Conservation (phyloP, 2,113 vertebrate genomes). For the Rhinopomastus cyanomelas region DNA sequence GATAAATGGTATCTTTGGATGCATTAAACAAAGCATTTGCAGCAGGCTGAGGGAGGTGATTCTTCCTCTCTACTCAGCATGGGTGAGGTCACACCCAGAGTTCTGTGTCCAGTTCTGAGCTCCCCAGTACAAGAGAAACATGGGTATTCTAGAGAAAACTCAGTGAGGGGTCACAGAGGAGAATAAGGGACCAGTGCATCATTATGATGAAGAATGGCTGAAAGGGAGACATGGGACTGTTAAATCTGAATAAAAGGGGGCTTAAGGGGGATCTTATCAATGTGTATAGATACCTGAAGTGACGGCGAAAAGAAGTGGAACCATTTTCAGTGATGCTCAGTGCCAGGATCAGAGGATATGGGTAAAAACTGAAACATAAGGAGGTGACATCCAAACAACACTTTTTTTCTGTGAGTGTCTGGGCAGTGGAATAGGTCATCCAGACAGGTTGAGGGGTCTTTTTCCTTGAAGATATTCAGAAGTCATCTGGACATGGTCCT, state of each 20-base stretch:
- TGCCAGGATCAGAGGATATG: background rate
- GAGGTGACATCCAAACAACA: background rate
- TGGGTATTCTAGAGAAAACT: background rate
- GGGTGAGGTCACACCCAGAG: background rate
- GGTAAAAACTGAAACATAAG: background rate
- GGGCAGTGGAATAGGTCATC: background rate
- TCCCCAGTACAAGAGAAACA: background rate
- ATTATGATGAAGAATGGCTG: background rate
- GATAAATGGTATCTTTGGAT: rapidly evolving
- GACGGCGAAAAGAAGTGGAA: background rate
- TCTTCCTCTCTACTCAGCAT: background rate
- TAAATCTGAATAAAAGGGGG: background rate
- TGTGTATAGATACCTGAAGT: background rate
- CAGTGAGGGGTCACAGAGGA: background rate
- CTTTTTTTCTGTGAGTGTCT: background rate
- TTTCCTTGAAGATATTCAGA: background rate
- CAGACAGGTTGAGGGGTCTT: background rate
- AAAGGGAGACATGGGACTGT: background rate
- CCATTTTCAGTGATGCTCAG: background rate
- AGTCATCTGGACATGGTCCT: background rate
- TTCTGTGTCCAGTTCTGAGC: background rate
- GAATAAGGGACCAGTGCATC: background rate
- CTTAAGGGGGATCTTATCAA: background rate
- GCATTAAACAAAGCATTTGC: background rate
- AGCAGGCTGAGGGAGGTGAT: background rate